phyloP scores from a whole-genome alignment of 2,113 vertebrate genomes.

The Bambusicola thoracicus region DNA sequence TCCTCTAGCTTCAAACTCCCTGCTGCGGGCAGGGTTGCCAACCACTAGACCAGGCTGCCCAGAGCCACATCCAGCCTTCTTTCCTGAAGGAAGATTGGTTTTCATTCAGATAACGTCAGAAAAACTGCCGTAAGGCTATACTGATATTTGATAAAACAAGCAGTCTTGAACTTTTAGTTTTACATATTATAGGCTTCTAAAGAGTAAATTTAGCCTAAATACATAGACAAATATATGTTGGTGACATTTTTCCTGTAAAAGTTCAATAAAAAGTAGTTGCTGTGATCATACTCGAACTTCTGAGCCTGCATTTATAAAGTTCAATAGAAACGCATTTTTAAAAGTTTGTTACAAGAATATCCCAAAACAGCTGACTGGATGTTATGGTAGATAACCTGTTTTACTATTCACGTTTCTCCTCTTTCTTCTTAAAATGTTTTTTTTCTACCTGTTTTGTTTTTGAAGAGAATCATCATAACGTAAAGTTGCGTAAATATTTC shows the following conservation, averaged over 20 bases:
- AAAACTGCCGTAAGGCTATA: not conserved
- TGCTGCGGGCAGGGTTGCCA: too few relatives aligned
- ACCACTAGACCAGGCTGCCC: too few relatives aligned
- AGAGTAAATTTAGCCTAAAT: not conserved
- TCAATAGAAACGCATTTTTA: not conserved
- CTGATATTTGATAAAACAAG: conserved; percentile 2
- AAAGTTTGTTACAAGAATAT: not conserved
- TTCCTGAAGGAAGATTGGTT: not conserved
- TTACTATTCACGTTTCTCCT: not conserved
- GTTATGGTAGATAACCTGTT: not conserved
- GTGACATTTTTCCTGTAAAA: not conserved
- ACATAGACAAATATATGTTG: not conserved
- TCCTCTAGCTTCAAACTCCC: too few relatives aligned
- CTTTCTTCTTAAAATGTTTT: not conserved
- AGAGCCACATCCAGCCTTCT: too few relatives aligned
- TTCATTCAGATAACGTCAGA: not conserved
- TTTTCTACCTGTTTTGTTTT: not conserved
- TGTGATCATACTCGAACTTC: fast-evolving
- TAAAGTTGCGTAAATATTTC: not conserved
- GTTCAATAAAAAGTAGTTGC: not conserved
- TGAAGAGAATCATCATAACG: not conserved
- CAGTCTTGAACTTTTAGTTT: not conserved
- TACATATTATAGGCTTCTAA: not conserved
- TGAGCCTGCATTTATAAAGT: not conserved
- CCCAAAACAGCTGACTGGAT: not conserved